Evolutionary conservation across 2,797 vertebrate genomes (phyloP), one percentile per base, ranked within the genome.

Genomic region (Hozukius guyotensis): DNA sequence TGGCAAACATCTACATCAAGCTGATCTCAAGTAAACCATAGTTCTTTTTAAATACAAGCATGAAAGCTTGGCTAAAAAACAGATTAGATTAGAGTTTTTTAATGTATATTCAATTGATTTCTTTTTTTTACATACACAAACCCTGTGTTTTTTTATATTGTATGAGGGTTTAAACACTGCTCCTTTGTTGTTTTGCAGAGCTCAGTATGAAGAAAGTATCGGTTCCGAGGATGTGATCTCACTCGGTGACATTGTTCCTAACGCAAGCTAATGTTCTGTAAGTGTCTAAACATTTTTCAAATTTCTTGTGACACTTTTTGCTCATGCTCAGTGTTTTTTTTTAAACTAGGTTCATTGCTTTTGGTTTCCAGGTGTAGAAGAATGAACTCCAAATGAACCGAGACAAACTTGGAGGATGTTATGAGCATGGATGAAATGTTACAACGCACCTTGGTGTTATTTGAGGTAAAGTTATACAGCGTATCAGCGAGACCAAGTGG

Each of bases 231-330:
- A 94, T 77, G 86, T 84, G 64, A 80, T 94, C 94, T 79, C 92
- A 25, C 89, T 94, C 73, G 87, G 70, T 46, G 96, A 96, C 71
- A 82, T 96, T 4, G 68, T 94, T 83, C 92, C 93, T 14, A 93
- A 94, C n/a, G 85, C 92, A 0, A 94, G 91, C 85, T 95, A 92
- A 72, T 95, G 89, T 83, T 92, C 95, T 65, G 96, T 97, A 89
- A 96, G 96, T 96, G 27, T 18, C 25, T 29, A 3, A 2, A 10
- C 38, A 20, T 24, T 16, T 61, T 4, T 36, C 9, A 32, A 1
- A 1, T 10, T 60, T 69, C 31, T 34, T 71, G 3, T 22, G 8
- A 31, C 8, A 49, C 4, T 36, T 52, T 66, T 95, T 42, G 87
- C 88, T 95, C 90, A 0, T 93, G 90, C 14, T 34, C 38, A 88